Conservation (phyloP, 2,888 invertebrate species). For the Vannuccia rotundouncinata region DNA sequence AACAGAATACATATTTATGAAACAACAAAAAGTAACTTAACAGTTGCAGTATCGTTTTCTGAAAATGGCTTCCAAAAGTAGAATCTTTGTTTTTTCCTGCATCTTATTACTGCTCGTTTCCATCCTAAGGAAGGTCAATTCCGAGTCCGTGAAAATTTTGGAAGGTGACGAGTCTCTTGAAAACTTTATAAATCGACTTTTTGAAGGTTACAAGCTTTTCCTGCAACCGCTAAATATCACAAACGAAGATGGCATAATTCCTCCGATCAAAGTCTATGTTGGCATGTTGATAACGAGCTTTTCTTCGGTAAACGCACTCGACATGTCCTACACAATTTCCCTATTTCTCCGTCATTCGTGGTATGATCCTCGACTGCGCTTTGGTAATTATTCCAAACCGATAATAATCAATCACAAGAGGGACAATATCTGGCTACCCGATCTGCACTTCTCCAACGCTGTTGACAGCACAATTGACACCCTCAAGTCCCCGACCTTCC, state of each 20-base stretch:
- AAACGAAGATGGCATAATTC: no score
- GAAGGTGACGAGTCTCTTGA: conserved; percentile 2
- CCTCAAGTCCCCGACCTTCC: neutral
- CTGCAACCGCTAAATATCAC: neutral
- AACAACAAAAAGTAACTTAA: no score
- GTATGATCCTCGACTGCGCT: conserved; percentile 27
- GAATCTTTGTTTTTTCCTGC: no score
- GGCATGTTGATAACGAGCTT: conserved; percentile 28
- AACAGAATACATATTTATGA: no score
- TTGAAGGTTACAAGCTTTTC: neutral
- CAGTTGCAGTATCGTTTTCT: no score
- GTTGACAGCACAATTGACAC: neutral
- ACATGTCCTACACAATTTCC: conserved; percentile 37
- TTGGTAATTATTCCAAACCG: neutral
- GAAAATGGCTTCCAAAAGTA: no score
- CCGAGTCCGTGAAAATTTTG: no score
- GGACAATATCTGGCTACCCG: neutral
- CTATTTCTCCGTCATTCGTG: conserved; percentile 34
- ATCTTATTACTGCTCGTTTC: no score
- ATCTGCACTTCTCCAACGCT: neutral
- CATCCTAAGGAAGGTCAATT: no score
- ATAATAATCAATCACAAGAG: neutral
- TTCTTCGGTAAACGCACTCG: conserved; percentile 8
- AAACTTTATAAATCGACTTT: neutral
- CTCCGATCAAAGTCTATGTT: conserved; percentile 14